Base-by-base conservation (phyloP, 2,113 vertebrate genomes). In the Diadophis punctatus region DNA sequence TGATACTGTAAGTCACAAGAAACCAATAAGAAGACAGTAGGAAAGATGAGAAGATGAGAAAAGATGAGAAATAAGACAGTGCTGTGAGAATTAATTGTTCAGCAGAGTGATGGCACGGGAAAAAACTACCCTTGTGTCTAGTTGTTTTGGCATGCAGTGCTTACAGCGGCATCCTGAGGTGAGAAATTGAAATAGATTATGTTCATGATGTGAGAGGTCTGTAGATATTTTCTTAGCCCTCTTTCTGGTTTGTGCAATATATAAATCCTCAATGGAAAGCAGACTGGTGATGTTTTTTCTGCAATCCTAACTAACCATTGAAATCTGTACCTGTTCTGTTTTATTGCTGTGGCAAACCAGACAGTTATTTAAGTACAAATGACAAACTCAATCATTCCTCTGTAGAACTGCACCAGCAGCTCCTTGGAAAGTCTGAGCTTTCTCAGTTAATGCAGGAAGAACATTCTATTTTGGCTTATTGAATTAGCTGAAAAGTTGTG, bases 401-500 rank as follows among this genome's bases (percentile, higher is more conserved):
- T 68, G 63, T 68, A 16, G 30, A 68, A 68, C 63, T 68, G 63
- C 14, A 68, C n/a, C 12, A n/a, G 30, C 30, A 68, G 12, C 4
- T 68, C 12, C 30, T 68, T 68, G 63, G 30, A n/a, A n/a, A 68
- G 63, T 68, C 30, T n/a, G 63, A 68, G 5, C 63, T 16, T 68
- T 68, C 30, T 34, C 4, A n/a, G 30, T 68, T 68, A 16, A n/a
- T 16, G 30, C 63, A 68, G 30, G 27, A 68, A 68, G 30, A 68
- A 68, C 12, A 9, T 94, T 89, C 93, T 90, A n/a, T 25, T 85
- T 74, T 89, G 80, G 87, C 55, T 48, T 34, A 30, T 93, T 95
- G 7, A 92, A 91, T 91, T 94, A 89, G 94, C 91, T 86, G 68
- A 92, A 63, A 51, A 91, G 25, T 56, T 3, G 22, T 91, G 58